Evolutionary conservation across 2,888 invertebrate species (phyloP).

Genomic region (Dexiosoma caninum): DNA sequence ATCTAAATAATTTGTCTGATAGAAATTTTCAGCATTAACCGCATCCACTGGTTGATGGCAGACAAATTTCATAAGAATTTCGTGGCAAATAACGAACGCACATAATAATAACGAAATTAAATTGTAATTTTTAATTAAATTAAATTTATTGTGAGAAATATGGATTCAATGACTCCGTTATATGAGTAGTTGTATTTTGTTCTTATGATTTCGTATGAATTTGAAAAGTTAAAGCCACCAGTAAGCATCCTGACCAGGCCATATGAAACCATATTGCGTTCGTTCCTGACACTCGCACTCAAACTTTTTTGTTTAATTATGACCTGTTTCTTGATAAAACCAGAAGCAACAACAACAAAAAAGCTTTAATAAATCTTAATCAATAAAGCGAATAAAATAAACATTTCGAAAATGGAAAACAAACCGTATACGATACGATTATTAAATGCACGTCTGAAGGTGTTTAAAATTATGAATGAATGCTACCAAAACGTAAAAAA

Average conservation of each 20-base stretch:
- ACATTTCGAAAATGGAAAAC: background rate
- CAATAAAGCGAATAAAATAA: constrained; percentile 1
- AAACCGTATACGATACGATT: too few relatives aligned
- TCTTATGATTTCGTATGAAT: too few relatives aligned
- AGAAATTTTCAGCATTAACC: too few relatives aligned
- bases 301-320: constrained; percentile 37
- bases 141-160: constrained; percentile 9
- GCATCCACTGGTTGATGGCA: too few relatives aligned
- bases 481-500: constrained; percentile 4
- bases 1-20: too few relatives aligned
- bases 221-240: background rate
- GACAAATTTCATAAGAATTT: too few relatives aligned
- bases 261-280: constrained; percentile 55
- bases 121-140: too few relatives aligned
- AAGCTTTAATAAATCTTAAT: background rate
- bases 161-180: constrained; percentile 22
- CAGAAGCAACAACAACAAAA: background rate
- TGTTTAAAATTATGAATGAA: constrained; percentile 24
- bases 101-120: too few relatives aligned
- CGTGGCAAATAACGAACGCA: too few relatives aligned
- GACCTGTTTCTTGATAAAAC: constrained; percentile 15
- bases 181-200: too few relatives aligned
- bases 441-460: too few relatives aligned
- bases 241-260: constrained; percentile 10
- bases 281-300: constrained; percentile 10